Conservation (phyloP, 2,113 vertebrate genomes). For the Kryptolebias marmoratus region DNA sequence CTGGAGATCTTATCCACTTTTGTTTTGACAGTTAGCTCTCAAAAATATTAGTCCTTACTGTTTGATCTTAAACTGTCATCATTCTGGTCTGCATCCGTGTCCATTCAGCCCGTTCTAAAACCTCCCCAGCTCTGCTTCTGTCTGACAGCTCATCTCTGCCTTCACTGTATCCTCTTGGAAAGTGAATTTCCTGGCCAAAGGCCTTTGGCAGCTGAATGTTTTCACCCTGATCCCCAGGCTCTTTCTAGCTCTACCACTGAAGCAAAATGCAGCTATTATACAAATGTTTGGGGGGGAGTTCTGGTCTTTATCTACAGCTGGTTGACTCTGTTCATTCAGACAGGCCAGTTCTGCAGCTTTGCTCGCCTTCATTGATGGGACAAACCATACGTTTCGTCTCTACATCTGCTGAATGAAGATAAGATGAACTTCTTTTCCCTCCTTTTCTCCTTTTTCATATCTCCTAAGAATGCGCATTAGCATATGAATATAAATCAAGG, state of each 20-base stretch:
- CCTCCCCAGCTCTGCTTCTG: slow-evolving; percentile 32
- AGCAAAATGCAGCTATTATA: slow-evolving; percentile 67
- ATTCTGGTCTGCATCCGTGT: slow-evolving; percentile 28
- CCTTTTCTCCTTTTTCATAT: slow-evolving; percentile 15
- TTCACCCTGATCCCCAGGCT: slow-evolving; percentile 51
- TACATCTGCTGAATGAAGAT: slow-evolving; percentile 65
- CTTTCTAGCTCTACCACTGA: slow-evolving; percentile 55
- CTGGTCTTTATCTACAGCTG: slow-evolving; percentile 55
- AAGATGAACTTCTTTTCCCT: slow-evolving; percentile 60
- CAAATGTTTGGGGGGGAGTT: slow-evolving; percentile 21
- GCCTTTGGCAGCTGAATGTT: slow-evolving; percentile 59
- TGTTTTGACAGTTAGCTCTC: neutral
- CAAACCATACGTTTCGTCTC: slow-evolving; percentile 54
- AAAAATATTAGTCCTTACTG: neutral
- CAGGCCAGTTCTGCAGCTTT: slow-evolving; percentile 45
- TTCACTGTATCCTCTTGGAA: slow-evolving; percentile 61
- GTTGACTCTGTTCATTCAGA: slow-evolving; percentile 56
- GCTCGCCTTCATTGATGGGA: slow-evolving; percentile 43
- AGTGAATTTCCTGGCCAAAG: slow-evolving; percentile 62
- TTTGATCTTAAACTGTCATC: neutral
- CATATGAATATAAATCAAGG: slow-evolving; percentile 72
- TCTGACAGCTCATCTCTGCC: slow-evolving; percentile 18
- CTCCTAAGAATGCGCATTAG: slow-evolving; percentile 57
- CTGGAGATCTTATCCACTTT: neutral
- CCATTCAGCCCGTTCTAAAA: slow-evolving; percentile 50